Evolutionary conservation across 2,888 invertebrate species (phyloP), one percentile per base, ranked within the genome.

Genomic region (Drosophila prostipennis): DNA sequence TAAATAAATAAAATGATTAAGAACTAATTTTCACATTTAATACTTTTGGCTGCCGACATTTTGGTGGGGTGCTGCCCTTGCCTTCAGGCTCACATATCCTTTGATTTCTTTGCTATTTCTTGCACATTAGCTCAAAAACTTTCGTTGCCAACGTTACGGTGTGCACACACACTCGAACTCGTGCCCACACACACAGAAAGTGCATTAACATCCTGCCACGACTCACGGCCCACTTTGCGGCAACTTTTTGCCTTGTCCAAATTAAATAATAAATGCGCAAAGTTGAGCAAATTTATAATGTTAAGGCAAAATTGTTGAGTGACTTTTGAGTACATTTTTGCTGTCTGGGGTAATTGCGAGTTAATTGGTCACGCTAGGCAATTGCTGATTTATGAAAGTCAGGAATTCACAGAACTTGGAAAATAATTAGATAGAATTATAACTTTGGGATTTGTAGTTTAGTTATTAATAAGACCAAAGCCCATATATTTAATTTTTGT

Each of bases 41-140:
- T 37, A 37, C 11, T 34, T 34, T 34, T 34, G 10, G 34, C 34
- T 7, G 11, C 34, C 34, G 11, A 36, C 10, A 36, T 36, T 52
- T 56, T 75, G 53, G 74, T 74, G 2, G 52, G 69, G 29, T 61
- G 71, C 8, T 26, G 26, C 6, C 11, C n/a, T 46, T 6, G 10
- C 45, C 8, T 8, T 39, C 42, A 36, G 29, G n/a, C 43, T 11
- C n/a, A 32, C 51, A 11, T 11, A 59, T 69, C 6, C 69, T 49
- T 53, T 57, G 64, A 63, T 72, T 84, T 68, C 70, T 64, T 70
- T 60, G 26, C 74, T n/a, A 56, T 68, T 71, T 65, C 71, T 72
- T 64, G 42, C 59, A 72, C 79, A 68, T 77, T 72, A 72, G 74
- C 74, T 71, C 70, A 69, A 72, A 23, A 83, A 77, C 60, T 77